A percentile compares a stretch with the other conserved stretches of the same genome.
phyloP scores from a whole-genome alignment of 2,113 vertebrate species.

The Xenus cinereus region DNA sequence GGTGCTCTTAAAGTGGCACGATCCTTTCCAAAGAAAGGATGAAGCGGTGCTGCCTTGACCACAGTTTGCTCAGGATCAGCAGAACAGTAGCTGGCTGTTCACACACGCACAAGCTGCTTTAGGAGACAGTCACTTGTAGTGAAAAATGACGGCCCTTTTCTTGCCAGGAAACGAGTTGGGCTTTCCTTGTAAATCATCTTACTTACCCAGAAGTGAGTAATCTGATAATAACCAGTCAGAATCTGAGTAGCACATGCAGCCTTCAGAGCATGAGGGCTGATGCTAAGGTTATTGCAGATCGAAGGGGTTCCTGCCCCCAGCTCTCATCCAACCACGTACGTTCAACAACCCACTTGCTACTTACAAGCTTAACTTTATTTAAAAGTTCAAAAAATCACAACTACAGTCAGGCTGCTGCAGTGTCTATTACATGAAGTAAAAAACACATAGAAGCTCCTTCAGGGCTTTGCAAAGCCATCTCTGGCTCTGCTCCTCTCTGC shows the following conservation, averaged over 20 bases:
- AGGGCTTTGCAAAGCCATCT: not conserved
- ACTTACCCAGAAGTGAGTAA: not conserved
- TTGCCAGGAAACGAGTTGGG: not conserved
- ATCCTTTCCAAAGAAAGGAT: not conserved
- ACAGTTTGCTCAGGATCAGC: not conserved
- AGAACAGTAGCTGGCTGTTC: not conserved
- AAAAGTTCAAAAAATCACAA: not conserved
- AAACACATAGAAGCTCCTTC: not conserved
- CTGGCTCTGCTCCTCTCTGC: fast-evolving
- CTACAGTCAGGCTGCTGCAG: not conserved
- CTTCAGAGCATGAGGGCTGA: not conserved
- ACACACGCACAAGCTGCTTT: fast-evolving
- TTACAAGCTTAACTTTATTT: not conserved
- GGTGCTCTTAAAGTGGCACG: conserved; percentile 29
- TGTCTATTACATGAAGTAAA: not conserved
- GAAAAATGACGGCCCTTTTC: not conserved
- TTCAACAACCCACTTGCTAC: not conserved
- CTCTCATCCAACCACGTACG: not conserved
- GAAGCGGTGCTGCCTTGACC: not conserved
- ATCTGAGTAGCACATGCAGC: not conserved
- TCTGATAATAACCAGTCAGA: not conserved
- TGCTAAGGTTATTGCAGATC: not conserved
- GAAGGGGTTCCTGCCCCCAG: fast-evolving
- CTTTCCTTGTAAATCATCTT: not conserved
- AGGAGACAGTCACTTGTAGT: not conserved